Conservation (phyloP, 2,113 vertebrate species). For the Psettodes erumei region DNA sequence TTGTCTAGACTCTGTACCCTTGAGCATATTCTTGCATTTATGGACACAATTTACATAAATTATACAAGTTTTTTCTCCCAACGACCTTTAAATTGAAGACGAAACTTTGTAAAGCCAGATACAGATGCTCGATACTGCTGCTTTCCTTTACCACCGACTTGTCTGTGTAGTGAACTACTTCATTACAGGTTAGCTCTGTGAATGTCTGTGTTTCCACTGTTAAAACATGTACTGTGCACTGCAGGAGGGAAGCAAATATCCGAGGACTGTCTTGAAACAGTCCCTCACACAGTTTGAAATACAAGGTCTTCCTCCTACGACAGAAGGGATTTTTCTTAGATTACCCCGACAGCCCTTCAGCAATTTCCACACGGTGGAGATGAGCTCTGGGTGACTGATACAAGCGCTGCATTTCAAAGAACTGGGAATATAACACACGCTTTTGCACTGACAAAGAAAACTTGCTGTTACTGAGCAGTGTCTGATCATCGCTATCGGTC, state of each 20-base stretch:
- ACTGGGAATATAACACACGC: neutral
- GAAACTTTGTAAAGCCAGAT: constrained; percentile 10
- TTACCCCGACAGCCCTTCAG: constrained; percentile 33
- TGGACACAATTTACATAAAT: constrained; percentile 12
- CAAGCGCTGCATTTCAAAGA: constrained; percentile 1
- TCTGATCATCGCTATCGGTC: neutral
- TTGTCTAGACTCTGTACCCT: constrained; percentile 26
- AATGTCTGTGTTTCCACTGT: constrained; percentile 5
- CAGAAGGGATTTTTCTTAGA: constrained; percentile 13
- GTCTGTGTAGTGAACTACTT: neutral
- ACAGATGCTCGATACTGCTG: neutral
- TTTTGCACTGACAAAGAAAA: neutral
- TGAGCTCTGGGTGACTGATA: constrained; percentile 21
- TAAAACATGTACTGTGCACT: constrained; percentile 34
- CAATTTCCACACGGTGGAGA: constrained; percentile 23
- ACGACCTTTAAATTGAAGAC: neutral
- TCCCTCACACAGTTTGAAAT: constrained; percentile 21
- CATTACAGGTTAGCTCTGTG: neutral
- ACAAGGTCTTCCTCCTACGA: constrained; percentile 16
- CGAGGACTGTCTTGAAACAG: constrained; percentile 11
- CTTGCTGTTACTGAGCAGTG: neutral
- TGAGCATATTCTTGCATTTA: constrained; percentile 17
- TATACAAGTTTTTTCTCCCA: neutral
- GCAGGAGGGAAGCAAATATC: constrained; percentile 17
- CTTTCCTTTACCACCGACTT: neutral